Conservation (phyloP, 64 coral and sea anemone species). For the Montipora efflorescens region DNA sequence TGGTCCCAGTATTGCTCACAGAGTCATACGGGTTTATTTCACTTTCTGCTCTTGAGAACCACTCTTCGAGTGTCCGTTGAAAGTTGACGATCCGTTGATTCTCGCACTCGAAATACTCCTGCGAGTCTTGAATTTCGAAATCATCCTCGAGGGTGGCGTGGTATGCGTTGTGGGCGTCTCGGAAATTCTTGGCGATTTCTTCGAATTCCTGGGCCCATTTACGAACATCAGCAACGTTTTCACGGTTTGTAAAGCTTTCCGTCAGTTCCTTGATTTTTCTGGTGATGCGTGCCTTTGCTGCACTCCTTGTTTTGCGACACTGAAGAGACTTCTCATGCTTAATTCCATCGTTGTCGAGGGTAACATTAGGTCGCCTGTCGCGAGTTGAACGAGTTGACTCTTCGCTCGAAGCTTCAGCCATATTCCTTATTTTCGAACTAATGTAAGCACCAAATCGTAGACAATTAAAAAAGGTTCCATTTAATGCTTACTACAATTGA, state of each 20-base stretch:
- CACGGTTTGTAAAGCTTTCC: background rate
- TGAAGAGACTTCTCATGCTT: background rate
- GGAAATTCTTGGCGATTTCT: background rate
- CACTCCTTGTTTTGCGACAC: constrained; percentile 1
- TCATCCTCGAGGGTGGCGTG: constrained; percentile 25
- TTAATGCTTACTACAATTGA: background rate
- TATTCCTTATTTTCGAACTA: background rate
- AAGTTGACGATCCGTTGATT: background rate
- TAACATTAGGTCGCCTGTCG: background rate
- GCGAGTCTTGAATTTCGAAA: constrained; percentile 20
- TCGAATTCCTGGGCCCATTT: background rate
- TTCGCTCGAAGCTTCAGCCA: background rate
- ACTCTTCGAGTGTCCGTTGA: constrained; percentile 10
- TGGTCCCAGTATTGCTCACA: background rate
- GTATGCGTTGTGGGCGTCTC: constrained; percentile 6
- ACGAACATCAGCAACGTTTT: background rate
- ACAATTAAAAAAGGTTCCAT: background rate
- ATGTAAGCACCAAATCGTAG: background rate
- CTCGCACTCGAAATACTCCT: constrained; percentile 10
- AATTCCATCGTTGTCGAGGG: background rate
- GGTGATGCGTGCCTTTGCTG: background rate
- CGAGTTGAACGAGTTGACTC: background rate
- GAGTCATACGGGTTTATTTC: background rate
- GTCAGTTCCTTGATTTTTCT: constrained; percentile 9
- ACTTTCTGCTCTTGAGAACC: background rate